phyloP scores from a whole-genome alignment of 2,113 vertebrate genomes.

The Smithornis capensis region DNA sequence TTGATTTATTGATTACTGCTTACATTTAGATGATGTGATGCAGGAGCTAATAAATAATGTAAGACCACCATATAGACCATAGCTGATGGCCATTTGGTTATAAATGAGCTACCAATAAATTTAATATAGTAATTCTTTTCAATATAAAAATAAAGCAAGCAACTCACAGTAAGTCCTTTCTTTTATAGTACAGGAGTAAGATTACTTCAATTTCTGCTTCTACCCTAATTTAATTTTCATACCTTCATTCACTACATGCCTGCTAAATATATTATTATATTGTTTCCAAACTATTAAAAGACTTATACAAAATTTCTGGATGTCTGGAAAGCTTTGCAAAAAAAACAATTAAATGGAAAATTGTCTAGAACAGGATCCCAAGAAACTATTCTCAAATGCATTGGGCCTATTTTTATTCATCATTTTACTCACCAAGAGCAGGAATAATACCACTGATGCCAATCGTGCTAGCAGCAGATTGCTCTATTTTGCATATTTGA shows the following conservation, averaged over 20 bases:
- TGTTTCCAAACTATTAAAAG: slow-evolving; percentile 18
- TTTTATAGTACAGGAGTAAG: not conserved
- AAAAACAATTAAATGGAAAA: slow-evolving; percentile 42
- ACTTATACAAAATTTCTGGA: not conserved
- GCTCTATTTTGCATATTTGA: slow-evolving; percentile 23
- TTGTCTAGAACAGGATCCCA: not conserved
- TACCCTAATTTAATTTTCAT: slow-evolving; percentile 18
- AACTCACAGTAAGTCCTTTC: not conserved
- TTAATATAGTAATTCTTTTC: not conserved
- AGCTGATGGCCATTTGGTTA: not conserved
- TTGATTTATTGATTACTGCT: slow-evolving; percentile 8
- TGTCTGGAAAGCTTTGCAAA: not conserved
- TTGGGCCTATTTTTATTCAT: slow-evolving; percentile 2
- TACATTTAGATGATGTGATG: not conserved
- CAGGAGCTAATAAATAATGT: slow-evolving; percentile 10
- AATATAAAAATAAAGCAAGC: not conserved
- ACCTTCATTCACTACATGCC: not conserved
- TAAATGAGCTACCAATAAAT: not conserved
- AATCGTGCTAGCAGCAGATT: not conserved
- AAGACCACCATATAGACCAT: not conserved
- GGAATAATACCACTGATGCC: not conserved
- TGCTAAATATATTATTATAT: slow-evolving; percentile 29
- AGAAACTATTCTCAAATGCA: not conserved
- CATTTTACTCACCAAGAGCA: not conserved
- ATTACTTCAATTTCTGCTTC: slow-evolving; percentile 4